Evolutionary conservation across 2,113 vertebrate species (phyloP).

Genomic region (Grammatotria lemairii): DNA sequence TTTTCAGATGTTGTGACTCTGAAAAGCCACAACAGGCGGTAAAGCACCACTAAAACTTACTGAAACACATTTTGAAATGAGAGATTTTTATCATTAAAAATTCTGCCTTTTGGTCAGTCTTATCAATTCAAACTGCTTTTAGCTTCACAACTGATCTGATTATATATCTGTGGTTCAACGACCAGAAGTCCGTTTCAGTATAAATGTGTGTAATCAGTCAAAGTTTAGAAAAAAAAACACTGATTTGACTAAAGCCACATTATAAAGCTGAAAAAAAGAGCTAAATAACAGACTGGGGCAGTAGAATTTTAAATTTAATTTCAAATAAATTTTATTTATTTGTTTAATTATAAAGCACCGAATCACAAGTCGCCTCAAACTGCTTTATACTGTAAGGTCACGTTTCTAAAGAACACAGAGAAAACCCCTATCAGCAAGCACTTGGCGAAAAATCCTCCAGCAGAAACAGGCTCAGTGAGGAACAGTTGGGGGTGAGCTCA

Average conservation of each 20-base stretch:
- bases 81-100: background rate
- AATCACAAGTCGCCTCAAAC: background rate
- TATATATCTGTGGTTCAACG: background rate
- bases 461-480: background rate
- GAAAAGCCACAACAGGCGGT: background rate
- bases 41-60: background rate
- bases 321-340: background rate
- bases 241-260: background rate
- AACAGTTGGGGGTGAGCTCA: too few relatives aligned
- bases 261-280: background rate
- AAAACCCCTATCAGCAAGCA: background rate
- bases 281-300: background rate
- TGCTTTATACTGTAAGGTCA: background rate
- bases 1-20: constrained; percentile 28
- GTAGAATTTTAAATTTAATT: background rate
- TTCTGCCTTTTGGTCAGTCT: background rate
- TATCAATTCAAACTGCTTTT: background rate
- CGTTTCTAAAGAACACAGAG: background rate
- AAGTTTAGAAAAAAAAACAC: background rate
- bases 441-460: background rate
- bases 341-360: background rate
- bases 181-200: background rate
- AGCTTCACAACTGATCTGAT: background rate
- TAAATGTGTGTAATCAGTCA: background rate
- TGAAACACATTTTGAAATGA: background rate